Conservation (phyloP, 2,797 vertebrate genomes). For the Falco novaeseelandiae region DNA sequence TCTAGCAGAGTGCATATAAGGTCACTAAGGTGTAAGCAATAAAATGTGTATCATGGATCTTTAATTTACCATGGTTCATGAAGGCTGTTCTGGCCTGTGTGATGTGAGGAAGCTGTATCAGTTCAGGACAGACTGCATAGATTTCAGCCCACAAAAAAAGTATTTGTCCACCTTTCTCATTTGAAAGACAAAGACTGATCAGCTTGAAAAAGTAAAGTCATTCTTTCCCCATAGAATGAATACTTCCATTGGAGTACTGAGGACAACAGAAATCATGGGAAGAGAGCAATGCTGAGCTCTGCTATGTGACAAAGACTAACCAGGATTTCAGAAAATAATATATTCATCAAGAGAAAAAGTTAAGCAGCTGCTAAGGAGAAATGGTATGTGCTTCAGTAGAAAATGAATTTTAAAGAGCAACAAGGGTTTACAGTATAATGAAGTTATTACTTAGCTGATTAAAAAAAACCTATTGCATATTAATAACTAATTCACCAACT, state of each 20-base stretch:
- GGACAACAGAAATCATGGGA: neutral
- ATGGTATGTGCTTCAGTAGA: neutral
- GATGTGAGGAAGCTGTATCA: neutral
- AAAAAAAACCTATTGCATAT: accelerated
- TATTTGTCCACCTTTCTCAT: neutral
- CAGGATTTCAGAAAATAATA: neutral
- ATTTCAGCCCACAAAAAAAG: neutral
- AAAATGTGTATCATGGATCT: neutral
- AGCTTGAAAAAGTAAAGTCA: neutral
- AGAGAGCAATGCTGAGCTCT: neutral
- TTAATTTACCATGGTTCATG: neutral
- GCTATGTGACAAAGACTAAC: neutral
- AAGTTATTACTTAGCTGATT: neutral
- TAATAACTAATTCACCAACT: neutral
- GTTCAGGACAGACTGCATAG: neutral
- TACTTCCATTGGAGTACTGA: neutral
- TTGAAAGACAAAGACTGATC: neutral
- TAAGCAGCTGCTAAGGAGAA: neutral
- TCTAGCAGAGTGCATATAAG: neutral
- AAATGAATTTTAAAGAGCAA: neutral
- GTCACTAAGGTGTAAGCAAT: neutral
- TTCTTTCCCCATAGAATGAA: neutral
- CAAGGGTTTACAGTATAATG: neutral
- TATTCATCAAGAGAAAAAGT: neutral
- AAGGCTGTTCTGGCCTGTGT: neutral